Base-by-base conservation (phyloP, 2,113 vertebrate genomes). In the Chiloscyllium plagiosum region DNA sequence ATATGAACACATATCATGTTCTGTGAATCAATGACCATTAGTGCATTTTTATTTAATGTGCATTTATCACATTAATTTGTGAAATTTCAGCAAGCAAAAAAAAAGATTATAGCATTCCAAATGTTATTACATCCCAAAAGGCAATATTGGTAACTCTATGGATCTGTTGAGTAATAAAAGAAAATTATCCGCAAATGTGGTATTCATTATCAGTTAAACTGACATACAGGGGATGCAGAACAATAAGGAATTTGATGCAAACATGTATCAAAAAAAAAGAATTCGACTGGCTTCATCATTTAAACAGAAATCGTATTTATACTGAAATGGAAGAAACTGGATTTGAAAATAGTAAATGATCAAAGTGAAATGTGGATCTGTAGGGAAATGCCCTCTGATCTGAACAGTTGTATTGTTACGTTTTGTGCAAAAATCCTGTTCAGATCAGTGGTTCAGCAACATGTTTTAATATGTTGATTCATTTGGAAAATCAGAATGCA, bases 71-170 rank as follows among this genome's bases (percentile, higher is more conserved):
- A 33, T 70, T 95, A 42, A 50, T 19, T 70, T 12, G 29, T 33
- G 69, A 95, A 95, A 72, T 95, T 47, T 72, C 94, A 76, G 52
- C 42, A 95, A 95, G 50, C 33, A 95, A 72, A 95, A 50, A 52
- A 10, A 61, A 93, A 68, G 15, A 93, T 93, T 37, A 66, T 93
- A 65, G 33, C 33, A 17, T 93, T 68, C 68, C 10, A 76, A 95
- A 69, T 69, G 5, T 42, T 68, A 68, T 47, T 69, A 66, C 22
- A 94, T 69, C 66, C 66, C 92, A 68, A 70, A 70, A 3, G 94
- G 69, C 26, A 95, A 52, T 72, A 76, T 70, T 29, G 26, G 42
- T 20, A 50, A 13, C 42, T 19, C 69, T 50, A 37, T 17, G 68
- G 5, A 72, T 94, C 22, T 29, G 69, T 69, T 72, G 26, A 94